Evolutionary conservation across 1,140 invertebrate genomes (phyloP).

Genomic region (Cheumatopsyche charites): DNA sequence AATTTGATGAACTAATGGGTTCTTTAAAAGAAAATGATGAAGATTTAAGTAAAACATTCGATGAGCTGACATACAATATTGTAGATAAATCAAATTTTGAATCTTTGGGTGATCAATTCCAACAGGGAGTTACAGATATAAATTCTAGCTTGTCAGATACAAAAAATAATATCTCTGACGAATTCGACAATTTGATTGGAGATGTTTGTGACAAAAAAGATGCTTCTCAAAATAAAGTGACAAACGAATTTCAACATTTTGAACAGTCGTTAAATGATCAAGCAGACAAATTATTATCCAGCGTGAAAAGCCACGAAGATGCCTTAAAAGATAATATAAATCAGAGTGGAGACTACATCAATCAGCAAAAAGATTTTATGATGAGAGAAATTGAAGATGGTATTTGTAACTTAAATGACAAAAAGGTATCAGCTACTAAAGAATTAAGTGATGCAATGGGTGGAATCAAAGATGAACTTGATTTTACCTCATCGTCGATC

Average conservation of each 20-base stretch:
- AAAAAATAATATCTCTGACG: neutral
- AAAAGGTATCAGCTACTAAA: neutral
- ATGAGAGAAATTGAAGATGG: conserved; percentile 44
- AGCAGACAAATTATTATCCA: conserved; percentile 48
- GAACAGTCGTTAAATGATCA: neutral
- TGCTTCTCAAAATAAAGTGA: neutral
- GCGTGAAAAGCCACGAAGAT: conserved; percentile 49
- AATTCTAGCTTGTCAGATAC: neutral
- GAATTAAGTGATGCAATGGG: neutral
- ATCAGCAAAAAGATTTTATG: conserved; percentile 46
- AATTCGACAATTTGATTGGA: neutral
- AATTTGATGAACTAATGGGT: conserved; percentile 43
- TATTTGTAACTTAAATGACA: neutral
- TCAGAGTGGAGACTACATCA: conserved; percentile 47
- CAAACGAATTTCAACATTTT: neutral
- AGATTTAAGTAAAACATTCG: conserved; percentile 25
- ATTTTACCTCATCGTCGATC: neutral
- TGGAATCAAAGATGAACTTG: conserved; percentile 15
- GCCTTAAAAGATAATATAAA: conserved; percentile 50
- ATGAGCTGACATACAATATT: conserved; percentile 18
- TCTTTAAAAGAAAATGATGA: conserved; percentile 25
- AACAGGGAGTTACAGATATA: neutral
- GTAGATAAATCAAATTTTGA: neutral
- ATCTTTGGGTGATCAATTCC: neutral
- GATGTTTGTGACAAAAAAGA: neutral